Conservation (phyloP, 23 tunicate genomes). For the Ciona savignyi region DNA sequence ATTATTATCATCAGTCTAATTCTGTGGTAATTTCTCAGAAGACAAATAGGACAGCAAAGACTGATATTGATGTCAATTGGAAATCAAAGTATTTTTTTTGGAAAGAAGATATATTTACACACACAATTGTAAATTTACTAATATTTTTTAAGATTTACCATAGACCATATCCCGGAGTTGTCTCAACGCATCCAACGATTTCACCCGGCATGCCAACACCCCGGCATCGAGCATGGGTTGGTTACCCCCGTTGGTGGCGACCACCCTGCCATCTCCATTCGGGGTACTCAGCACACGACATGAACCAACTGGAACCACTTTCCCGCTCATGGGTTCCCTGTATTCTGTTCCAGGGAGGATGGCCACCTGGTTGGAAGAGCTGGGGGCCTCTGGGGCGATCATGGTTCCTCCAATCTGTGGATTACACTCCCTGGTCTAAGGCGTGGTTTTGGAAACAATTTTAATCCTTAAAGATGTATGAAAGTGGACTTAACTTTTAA, state of each 20-base stretch:
- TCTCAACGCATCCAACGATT: constrained; percentile 40
- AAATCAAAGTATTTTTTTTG: no score
- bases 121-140: no score
- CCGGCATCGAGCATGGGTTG: constrained; percentile 54
- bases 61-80: no score
- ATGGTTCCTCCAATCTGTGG: constrained; percentile 89
- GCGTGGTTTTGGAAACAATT: no score
- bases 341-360: constrained; percentile 53
- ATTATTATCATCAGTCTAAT: no score
- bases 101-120: no score
- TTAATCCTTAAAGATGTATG: no score
- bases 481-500: no score
- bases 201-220: constrained; percentile 35
- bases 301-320: constrained; percentile 32
- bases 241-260: constrained; percentile 77
- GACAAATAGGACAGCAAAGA: no score
- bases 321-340: constrained; percentile 80
- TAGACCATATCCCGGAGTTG: constrained; percentile 53
- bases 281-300: constrained; percentile 35
- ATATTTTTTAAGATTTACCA: constrained; percentile 23
- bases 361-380: constrained; percentile 47
- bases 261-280: constrained; percentile 21
- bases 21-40: no score
- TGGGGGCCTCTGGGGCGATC: constrained; percentile 30
- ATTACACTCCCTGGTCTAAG: no score